A percentile compares a stretch with the other conserved stretches of the same genome.
Evolutionary conservation across 2,113 vertebrate species (phyloP).

Genomic region (Ptychochromis oligacanthus): DNA sequence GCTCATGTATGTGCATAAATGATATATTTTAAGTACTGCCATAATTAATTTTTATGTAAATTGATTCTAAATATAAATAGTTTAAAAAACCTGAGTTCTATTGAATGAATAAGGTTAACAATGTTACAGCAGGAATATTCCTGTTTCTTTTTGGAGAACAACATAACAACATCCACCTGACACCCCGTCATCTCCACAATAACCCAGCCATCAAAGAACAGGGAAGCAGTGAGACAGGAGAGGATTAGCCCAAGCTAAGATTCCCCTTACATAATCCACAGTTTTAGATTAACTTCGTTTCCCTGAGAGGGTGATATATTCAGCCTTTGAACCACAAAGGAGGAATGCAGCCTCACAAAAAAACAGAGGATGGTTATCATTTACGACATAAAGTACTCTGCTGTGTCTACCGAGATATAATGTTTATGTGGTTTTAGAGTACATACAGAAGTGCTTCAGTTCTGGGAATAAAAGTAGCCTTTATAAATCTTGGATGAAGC

Average conservation of each 20-base stretch:
- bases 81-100: background rate
- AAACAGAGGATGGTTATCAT: background rate
- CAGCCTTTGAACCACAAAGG: constrained; percentile 24
- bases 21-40: background rate
- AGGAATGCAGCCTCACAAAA: background rate
- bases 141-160: background rate
- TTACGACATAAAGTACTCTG: background rate
- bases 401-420: background rate
- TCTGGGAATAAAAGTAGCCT: background rate
- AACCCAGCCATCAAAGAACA: constrained; percentile 32
- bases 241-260: constrained; percentile 45
- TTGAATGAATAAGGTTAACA: background rate
- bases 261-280: constrained; percentile 58
- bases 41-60: background rate
- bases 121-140: background rate
- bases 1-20: background rate
- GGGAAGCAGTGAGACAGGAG: constrained; percentile 30
- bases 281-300: constrained; percentile 53
- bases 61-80: background rate
- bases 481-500: background rate
- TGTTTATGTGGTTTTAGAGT: background rate
- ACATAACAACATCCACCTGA: constrained; percentile 20
- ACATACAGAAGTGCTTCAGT: background rate
- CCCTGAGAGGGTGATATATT: constrained; percentile 43
- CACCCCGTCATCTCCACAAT: constrained; percentile 7